Evolutionary conservation across 2,888 invertebrate species (phyloP).

Genomic region (Lamproptera curius): DNA sequence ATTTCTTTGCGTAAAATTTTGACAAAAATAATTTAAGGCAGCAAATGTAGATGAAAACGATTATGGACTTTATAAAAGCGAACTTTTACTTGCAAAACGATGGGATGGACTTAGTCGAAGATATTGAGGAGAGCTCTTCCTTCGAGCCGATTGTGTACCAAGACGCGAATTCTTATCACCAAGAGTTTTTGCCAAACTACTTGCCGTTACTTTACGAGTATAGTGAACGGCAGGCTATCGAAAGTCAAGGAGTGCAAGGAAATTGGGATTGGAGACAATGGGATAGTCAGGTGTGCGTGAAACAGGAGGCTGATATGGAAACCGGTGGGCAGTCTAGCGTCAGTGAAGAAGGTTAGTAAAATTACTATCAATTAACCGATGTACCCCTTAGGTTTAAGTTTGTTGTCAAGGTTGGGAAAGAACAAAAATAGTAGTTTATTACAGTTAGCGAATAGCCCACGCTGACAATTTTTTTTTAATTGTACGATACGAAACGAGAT

Average conservation of each 20-base stretch:
- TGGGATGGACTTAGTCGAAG: slow-evolving; percentile 28
- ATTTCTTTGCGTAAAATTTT: not conserved
- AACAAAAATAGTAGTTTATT: too few species aligned
- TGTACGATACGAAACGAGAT: too few species aligned
- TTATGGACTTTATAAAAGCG: slow-evolving; percentile 49
- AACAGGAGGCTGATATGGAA: slow-evolving; percentile 45
- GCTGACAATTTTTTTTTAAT: too few species aligned
- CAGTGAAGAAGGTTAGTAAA: slow-evolving; percentile 46
- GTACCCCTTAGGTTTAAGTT: too few species aligned
- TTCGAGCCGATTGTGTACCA: slow-evolving; percentile 30
- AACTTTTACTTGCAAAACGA: slow-evolving; percentile 39
- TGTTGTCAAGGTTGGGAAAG: too few species aligned
- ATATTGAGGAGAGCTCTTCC: slow-evolving; percentile 18
- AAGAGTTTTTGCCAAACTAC: slow-evolving; percentile 36
- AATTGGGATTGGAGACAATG: slow-evolving; percentile 43
- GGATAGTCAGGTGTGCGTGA: slow-evolving; percentile 42
- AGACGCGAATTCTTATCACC: slow-evolving; percentile 22
- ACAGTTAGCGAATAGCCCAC: too few species aligned
- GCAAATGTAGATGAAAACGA: not conserved
- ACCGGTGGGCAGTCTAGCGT: slow-evolving; percentile 29
- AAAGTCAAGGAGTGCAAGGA: slow-evolving; percentile 23
- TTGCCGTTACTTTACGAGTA: slow-evolving; percentile 53
- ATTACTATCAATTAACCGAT: too few species aligned
- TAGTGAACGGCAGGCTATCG: slow-evolving; percentile 31
- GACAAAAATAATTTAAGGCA: slow-evolving; percentile 15